A percentile compares a stretch with the other conserved stretches of the same genome.
Conservation (phyloP, 2,888 invertebrate species). For the Subacronicta megacephala region DNA sequence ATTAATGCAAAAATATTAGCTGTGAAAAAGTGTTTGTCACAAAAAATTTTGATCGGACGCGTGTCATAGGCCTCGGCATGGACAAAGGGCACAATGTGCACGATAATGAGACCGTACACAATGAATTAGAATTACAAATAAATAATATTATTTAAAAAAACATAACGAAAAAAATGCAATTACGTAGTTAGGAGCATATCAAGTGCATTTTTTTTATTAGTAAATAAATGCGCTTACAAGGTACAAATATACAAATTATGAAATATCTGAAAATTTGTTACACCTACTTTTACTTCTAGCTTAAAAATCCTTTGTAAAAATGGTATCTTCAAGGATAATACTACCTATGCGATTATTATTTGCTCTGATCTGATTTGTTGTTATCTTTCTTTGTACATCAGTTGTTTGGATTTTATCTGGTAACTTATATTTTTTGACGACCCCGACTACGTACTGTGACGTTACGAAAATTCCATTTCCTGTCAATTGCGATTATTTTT, state of each 20-base stretch:
- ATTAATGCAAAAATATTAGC: slow-evolving; percentile 66
- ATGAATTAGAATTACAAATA: slow-evolving; percentile 41
- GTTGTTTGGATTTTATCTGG: too few species aligned
- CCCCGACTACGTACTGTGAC: not conserved
- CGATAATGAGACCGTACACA: slow-evolving; percentile 37
- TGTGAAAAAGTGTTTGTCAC: slow-evolving; percentile 63
- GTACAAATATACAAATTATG: too few species aligned
- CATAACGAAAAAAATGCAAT: not conserved
- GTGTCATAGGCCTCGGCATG: slow-evolving; percentile 65
- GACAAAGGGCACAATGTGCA: slow-evolving; percentile 58
- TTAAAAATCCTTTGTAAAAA: too few species aligned
- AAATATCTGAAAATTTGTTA: too few species aligned
- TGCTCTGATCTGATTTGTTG: too few species aligned
- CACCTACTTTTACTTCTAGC: too few species aligned
- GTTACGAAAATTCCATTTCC: slow-evolving; percentile 12
- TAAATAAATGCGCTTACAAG: too few species aligned
- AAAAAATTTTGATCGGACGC: slow-evolving; percentile 74
- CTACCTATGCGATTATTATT: too few species aligned
- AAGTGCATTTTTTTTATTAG: too few species aligned
- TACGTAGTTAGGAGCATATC: not conserved
- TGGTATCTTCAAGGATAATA: too few species aligned
- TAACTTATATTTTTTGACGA: too few species aligned
- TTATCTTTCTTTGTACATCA: too few species aligned
- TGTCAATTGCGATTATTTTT: slow-evolving; percentile 41
- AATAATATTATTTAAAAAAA: slow-evolving; percentile 19